These are phyloP conservation scores for Nannoperca australis DNA, from an alignment of 2,797 vertebrate species.

Conservation along the genomic window DNA sequence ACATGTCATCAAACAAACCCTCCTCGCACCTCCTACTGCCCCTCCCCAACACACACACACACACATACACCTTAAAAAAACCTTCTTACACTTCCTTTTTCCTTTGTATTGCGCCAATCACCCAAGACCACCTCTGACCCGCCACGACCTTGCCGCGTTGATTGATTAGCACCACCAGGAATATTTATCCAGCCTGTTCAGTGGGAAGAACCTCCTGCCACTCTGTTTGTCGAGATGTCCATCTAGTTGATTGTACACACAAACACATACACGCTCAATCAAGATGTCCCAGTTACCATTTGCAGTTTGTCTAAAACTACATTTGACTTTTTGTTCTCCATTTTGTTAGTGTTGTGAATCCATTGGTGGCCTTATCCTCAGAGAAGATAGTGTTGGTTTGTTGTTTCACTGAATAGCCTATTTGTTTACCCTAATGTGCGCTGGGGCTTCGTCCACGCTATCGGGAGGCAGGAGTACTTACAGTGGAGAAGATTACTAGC, in stretches of 20 bases:
- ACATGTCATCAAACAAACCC: constrained; percentile 28
- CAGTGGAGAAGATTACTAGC: constrained; percentile 66
- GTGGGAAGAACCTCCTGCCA: constrained; percentile 56
- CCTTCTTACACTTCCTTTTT: constrained; percentile 66
- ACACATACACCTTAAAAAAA: constrained; percentile 13
- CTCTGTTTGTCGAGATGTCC: constrained; percentile 69
- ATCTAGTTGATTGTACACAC: constrained; percentile 23
- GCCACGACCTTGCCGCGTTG: constrained; percentile 40
- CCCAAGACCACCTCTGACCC: constrained; percentile 66
- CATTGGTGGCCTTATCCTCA: constrained; percentile 2
- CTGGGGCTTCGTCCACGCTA: constrained; percentile 47
- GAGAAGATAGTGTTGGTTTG: constrained; percentile 38
- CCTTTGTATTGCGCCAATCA: constrained; percentile 71
- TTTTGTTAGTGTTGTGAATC: constrained; percentile 16
- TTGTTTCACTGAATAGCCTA: constrained; percentile 44
- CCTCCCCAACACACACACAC: background rate
- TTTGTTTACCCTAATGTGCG: constrained; percentile 61
- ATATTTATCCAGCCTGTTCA: constrained; percentile 69
- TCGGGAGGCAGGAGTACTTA: constrained; percentile 52
- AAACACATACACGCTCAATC: background rate
- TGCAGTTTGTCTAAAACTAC: constrained; percentile 13
- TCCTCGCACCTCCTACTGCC: constrained; percentile 16
- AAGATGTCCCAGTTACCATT: background rate
- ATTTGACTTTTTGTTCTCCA: background rate
- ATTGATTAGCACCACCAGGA: constrained; percentile 75